phyloP scores from a whole-genome alignment of 37 sponge, comb jelly and placozoan genomes.

The Ephydatia muelleri region DNA sequence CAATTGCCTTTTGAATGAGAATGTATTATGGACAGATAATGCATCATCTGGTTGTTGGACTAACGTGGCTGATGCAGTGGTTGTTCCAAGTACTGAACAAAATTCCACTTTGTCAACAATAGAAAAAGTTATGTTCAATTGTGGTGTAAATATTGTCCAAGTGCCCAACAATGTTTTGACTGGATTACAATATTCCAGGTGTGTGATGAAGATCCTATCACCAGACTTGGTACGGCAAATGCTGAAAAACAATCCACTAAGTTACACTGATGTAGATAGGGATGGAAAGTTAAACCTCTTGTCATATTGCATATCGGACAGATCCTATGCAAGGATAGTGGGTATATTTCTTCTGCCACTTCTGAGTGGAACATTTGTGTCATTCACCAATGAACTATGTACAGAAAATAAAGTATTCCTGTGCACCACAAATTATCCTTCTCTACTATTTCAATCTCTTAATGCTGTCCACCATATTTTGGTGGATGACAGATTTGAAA shows the following conservation, averaged over 20 bases:
- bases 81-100: not conserved
- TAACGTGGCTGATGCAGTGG: not conserved
- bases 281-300: constrained; percentile 31
- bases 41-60: not conserved
- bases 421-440: constrained; percentile 30
- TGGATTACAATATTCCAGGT: not conserved
- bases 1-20: not conserved
- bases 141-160: constrained; percentile 33
- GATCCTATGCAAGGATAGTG: not conserved
- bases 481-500: constrained; percentile 5
- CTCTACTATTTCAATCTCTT: constrained; percentile 17
- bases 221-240: constrained; percentile 2
- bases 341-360: constrained; percentile 42
- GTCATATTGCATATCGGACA: constrained; percentile 47
- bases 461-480: not conserved
- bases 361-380: constrained; percentile 28
- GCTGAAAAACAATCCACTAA: not conserved
- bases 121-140: not conserved
- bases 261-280: constrained; percentile 6
- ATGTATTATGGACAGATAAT: not conserved
- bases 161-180: constrained; percentile 13
- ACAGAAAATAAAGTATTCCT: constrained; percentile 7
- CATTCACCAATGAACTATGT: not conserved
- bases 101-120: not conserved
- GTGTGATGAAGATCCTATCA: not conserved